Evolutionary conservation across 2,113 vertebrate species (phyloP).

Genomic region (Orthonyx spaldingii): DNA sequence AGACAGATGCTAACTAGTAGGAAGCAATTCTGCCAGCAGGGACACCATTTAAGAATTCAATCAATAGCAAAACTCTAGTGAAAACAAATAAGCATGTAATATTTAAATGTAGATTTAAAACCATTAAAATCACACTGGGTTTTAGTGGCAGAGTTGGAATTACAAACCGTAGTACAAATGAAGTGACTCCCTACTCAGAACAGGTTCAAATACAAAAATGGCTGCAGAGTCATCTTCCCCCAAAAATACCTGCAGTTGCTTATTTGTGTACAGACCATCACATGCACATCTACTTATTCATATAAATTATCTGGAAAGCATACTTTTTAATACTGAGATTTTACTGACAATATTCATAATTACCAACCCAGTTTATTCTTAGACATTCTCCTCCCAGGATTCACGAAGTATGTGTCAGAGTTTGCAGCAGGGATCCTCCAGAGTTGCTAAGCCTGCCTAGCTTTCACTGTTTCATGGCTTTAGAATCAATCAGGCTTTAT

Average conservation of each 20-base stretch:
- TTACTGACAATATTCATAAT: background rate
- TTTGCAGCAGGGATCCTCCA: slow-evolving; percentile 12
- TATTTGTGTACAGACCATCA: background rate
- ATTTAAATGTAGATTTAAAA: slow-evolving; percentile 44
- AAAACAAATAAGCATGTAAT: slow-evolving; percentile 47
- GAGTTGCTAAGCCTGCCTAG: background rate
- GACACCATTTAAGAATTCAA: slow-evolving; percentile 40
- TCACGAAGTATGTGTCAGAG: slow-evolving; percentile 7
- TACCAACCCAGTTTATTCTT: background rate
- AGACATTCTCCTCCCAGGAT: background rate
- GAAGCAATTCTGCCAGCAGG: slow-evolving; percentile 34
- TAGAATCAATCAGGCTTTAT: slow-evolving; percentile 22
- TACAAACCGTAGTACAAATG: background rate
- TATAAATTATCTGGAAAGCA: background rate
- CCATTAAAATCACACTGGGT: slow-evolving; percentile 33
- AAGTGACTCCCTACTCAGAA: background rate
- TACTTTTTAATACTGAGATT: background rate
- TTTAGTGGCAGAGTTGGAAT: background rate
- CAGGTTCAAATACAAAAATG: background rate
- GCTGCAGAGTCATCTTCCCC: background rate
- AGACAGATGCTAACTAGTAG: slow-evolving; percentile 52
- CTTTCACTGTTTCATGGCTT: background rate
- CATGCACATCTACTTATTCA: background rate
- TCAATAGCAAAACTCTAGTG: slow-evolving; percentile 40
- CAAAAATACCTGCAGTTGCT: background rate